Evolutionary conservation across 2,797 vertebrate species (phyloP).

Genomic region (Oreochromis grahami): DNA sequence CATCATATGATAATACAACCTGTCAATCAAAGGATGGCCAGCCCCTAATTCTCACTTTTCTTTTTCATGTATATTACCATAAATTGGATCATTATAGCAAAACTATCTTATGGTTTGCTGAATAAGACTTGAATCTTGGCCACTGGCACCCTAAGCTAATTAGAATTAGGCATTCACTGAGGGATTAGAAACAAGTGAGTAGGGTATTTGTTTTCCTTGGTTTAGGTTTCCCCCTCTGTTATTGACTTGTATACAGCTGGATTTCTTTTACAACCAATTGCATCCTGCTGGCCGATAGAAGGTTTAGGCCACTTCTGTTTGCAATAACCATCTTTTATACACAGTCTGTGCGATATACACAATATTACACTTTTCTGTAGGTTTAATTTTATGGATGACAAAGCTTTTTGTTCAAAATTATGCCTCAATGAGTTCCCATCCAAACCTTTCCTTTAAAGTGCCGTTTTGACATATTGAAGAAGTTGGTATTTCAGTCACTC

Average conservation of each 20-base stretch:
- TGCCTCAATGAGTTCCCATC: not conserved
- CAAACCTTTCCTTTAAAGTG: not conserved
- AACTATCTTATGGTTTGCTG: not conserved
- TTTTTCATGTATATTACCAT: not conserved
- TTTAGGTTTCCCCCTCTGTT: not conserved
- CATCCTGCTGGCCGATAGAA: not conserved
- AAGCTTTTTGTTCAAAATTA: not conserved
- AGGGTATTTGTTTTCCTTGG: not conserved
- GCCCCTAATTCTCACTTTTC: not conserved
- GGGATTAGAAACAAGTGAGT: not conserved
- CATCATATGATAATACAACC: rapidly evolving
- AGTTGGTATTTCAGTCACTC: not conserved
- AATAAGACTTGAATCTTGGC: not conserved
- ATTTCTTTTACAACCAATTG: not conserved
- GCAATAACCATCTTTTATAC: not conserved
- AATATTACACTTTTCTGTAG: not conserved
- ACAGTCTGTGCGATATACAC: rapidly evolving
- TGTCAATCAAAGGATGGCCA: not conserved
- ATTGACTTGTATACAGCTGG: not conserved
- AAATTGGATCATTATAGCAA: not conserved
- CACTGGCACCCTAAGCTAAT: rapidly evolving
- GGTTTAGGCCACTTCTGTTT: not conserved
- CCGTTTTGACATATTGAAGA: not conserved
- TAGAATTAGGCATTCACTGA: not conserved
- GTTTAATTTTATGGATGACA: not conserved